Evolutionary conservation across 1,140 invertebrate species (phyloP), one percentile per base, ranked within the genome.

Genomic region (Papilio xuthus): DNA sequence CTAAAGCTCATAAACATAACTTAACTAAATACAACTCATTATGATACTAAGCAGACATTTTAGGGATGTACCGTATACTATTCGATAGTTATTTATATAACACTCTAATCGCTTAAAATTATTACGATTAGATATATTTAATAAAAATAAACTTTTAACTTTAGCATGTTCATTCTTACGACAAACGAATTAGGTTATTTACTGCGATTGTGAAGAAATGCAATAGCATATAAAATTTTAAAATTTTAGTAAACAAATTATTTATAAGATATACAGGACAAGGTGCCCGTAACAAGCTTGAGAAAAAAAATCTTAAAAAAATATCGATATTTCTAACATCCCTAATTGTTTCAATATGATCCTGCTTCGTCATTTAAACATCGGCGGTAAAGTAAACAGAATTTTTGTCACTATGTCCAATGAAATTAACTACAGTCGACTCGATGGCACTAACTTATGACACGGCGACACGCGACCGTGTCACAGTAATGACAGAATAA

Each of bases 401-500:
- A 92, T 92, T 92, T 93, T 93, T 92, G 92, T 93, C 91, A 92
- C 92, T 88, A 90, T 90, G 85, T 87, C 90, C 90, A 90, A 90
- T 92, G 90, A 91, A 92, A 93, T 93, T 92, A 93, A 92, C 86
- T 83, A 81, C 63, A 76, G 70, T 82, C 71, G 77, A 80, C 83
- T 90, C 84, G 88, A 89, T 89, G 87, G 84, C 79, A 83, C 75
- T 92, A 86, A 93, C 89, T 93, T 93, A 93, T 92, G 92, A 93
- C 86, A 77, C 67, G 79, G 63, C 37, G 82, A 79, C 92, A 93
- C 90, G 92, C 92, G 85, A 93, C 79, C 86, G 85, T 85, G 90
- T 91, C 89, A 90, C 79, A 79, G 88, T 93, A 93, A 93, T 90
- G 92, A 93, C 90, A 93, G 89, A 88, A 92, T 92, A 92, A 93